Percentiles rank a stretch among this genome's conserved stretches.
These are phyloP conservation scores for Aspiorhynchus laticeps DNA, from an alignment of 2,113 vertebrate species.

Conservation along the genomic window DNA sequence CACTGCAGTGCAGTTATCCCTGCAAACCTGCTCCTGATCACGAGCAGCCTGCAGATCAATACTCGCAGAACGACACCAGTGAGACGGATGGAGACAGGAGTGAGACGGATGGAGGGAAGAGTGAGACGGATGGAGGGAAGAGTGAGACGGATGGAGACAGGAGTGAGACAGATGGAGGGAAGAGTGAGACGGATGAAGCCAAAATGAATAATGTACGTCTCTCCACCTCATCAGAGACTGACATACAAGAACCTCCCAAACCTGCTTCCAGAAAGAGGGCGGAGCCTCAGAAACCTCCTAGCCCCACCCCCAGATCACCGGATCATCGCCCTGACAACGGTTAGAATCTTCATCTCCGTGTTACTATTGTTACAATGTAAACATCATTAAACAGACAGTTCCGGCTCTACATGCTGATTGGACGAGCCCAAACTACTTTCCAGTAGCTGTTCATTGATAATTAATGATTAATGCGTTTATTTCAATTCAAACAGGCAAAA, in stretches of 20 bases:
- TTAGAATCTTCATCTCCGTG: background rate
- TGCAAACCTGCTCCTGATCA: background rate
- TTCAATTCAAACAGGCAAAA: background rate
- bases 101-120: background rate
- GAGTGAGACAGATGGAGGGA: background rate
- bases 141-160: background rate
- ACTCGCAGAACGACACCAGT: background rate
- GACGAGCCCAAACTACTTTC: background rate
- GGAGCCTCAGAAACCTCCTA: background rate
- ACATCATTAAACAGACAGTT: background rate
- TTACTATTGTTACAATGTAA: background rate
- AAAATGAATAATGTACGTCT: background rate
- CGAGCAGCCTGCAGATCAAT: background rate
- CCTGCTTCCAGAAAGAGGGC: background rate
- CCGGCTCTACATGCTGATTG: background rate
- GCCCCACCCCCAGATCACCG: background rate
- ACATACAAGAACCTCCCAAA: constrained; percentile 12
- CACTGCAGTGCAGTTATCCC: constrained; percentile 9
- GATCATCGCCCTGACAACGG: background rate
- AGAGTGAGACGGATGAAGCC: no score
- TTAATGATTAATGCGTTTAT: background rate
- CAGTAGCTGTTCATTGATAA: background rate
- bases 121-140: no score
- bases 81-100: background rate
- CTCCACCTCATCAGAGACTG: background rate